These are phyloP conservation scores for Melitaea athalia DNA, from an alignment of 2,888 invertebrate species.

Conservation along the genomic window DNA sequence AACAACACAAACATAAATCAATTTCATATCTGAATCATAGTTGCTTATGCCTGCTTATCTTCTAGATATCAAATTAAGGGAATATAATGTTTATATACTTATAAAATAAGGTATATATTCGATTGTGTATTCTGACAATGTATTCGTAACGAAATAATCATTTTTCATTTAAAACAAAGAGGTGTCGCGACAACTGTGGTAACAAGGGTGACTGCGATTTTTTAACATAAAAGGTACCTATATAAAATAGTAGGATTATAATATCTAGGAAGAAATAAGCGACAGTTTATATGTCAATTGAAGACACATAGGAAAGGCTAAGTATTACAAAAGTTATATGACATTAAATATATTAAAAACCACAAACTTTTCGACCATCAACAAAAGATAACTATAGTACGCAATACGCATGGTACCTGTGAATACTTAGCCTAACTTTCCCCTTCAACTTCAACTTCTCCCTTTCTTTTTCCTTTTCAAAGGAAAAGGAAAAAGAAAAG, in stretches of 20 bases:
- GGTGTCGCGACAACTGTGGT: constrained; percentile 40
- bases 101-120: constrained; percentile 8
- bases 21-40: constrained; percentile 30
- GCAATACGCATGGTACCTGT: too few relatives aligned
- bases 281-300: not conserved
- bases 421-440: too few relatives aligned
- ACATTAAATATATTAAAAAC: too few relatives aligned
- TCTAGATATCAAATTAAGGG: not conserved
- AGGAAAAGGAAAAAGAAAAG: too few relatives aligned
- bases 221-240: not conserved
- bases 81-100: not conserved
- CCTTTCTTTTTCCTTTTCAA: too few relatives aligned
- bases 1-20: constrained; percentile 29
- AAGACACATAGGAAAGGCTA: not conserved
- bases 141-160: constrained; percentile 53
- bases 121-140: constrained; percentile 33
- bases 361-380: too few relatives aligned
- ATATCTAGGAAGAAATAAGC: not conserved
- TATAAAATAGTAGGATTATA: not conserved
- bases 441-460: too few relatives aligned
- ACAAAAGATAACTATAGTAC: too few relatives aligned
- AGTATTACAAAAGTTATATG: too few relatives aligned
- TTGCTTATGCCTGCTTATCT: constrained; percentile 7
- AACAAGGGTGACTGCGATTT: not conserved
- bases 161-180: constrained; percentile 64